phyloP scores from a whole-genome alignment of 2,797 vertebrate species.

The Melopsittacus undulatus region DNA sequence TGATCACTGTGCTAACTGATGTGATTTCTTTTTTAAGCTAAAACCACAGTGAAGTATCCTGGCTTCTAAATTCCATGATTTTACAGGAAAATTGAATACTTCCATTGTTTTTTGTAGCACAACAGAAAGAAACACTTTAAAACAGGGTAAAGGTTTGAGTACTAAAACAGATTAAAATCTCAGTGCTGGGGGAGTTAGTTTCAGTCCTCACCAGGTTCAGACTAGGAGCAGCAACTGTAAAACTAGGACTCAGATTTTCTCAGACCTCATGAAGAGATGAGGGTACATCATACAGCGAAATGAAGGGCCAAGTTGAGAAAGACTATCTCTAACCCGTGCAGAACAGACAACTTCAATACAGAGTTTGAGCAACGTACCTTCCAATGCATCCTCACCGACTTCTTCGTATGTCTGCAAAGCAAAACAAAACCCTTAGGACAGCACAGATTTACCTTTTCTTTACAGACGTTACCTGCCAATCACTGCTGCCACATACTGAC shows the following conservation, averaged over 20 bases:
- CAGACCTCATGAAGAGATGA: not conserved
- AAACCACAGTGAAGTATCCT: not conserved
- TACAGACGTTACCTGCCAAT: not conserved
- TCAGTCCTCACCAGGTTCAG: not conserved
- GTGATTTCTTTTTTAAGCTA: not conserved
- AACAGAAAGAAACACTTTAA: not conserved
- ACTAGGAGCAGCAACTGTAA: not conserved
- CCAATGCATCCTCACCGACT: constrained; percentile 84
- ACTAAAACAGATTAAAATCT: not conserved
- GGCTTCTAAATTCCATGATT: not conserved
- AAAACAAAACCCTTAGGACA: constrained; percentile 33
- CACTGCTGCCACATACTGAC: not conserved
- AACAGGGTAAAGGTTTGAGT: not conserved
- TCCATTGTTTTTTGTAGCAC: not conserved
- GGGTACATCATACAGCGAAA: not conserved
- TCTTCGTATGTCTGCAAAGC: constrained; percentile 81
- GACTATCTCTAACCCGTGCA: not conserved
- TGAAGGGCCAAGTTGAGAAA: not conserved
- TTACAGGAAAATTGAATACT: not conserved
- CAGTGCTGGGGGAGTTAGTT: not conserved
- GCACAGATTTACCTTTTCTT: not conserved
- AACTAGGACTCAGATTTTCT: not conserved
- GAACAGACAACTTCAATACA: not conserved
- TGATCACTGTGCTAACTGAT: not conserved
- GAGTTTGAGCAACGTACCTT: constrained; percentile 74